These are phyloP conservation scores for Mycalesis mineus DNA, from an alignment of 2,888 invertebrate species.

Conservation along the genomic window DNA sequence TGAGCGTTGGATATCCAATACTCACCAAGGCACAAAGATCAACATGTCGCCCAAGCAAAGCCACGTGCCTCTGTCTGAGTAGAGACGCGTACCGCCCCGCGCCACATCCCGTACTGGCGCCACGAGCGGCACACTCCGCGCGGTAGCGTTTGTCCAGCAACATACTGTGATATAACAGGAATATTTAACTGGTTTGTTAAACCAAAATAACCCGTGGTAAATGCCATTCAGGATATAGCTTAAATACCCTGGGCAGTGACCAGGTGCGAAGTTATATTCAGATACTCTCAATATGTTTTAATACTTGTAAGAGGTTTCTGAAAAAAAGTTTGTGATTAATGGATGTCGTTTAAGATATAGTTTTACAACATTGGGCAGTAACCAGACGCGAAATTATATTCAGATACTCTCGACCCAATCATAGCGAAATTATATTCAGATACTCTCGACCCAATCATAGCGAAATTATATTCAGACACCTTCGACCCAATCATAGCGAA, in stretches of 20 bases:
- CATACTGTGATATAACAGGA: conserved; percentile 81
- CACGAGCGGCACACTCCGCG: conserved; percentile 93
- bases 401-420: too few species aligned
- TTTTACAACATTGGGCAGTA: too few species aligned
- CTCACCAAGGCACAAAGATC: conserved; percentile 82
- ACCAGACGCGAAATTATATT: too few species aligned
- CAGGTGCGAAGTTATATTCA: not conserved
- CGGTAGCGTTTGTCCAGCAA: conserved; percentile 98
- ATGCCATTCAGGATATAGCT: not conserved
- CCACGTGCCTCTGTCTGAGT: conserved; percentile 96
- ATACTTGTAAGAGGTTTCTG: not conserved
- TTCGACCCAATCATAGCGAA: too few species aligned
- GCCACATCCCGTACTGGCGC: conserved; percentile 90
- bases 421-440: too few species aligned
- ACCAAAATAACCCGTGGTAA: not conserved
- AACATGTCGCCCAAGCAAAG: conserved; percentile 95
- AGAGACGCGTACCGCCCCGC: conserved; percentile 97
- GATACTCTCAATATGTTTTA: not conserved
- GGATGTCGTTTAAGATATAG: not conserved
- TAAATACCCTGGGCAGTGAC: not conserved
- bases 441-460: too few species aligned
- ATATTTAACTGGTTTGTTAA: not conserved
- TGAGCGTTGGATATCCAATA: not conserved
- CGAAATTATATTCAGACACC: too few species aligned
- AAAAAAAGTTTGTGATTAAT: not conserved